Evolutionary conservation across 2,888 invertebrate genomes (phyloP), one percentile per base, ranked within the genome.

Genomic region (Hedychridium roseum): DNA sequence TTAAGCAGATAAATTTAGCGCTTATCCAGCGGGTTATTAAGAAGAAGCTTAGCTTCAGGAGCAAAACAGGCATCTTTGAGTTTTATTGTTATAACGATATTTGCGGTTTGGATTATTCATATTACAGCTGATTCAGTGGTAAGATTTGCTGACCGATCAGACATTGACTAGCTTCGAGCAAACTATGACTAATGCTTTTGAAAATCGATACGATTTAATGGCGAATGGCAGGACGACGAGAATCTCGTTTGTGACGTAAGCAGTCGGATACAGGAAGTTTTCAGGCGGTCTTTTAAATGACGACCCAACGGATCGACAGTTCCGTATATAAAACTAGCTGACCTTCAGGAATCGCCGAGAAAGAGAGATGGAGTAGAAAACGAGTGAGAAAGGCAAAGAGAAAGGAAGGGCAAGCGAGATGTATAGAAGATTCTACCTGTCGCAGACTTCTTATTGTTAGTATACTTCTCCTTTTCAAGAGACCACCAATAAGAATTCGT

Each of bases 271-370:
- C 49, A 56, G 61, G 55, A 61, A 56, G 50, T 54, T 36, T 15
- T 32, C 37, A 46, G 11, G 20, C 31, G 31, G 36, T 52, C 51
- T 47, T 54, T 50, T 44, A 49, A 53, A 54, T 58, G 32, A 53
- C 41, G 45, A 26, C 32, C 39, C 20, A 27, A 40, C 39, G 40
- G 39, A 54, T 50, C 49, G 34, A 17, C 35, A 26, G 37, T 61
- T 54, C 54, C 36, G 50, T 44, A 58, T 56, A 58, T 58, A 56
- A 55, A 61, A 56, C 58, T 34, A 42, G 54, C 11, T 30, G 56
- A 30, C 61, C 61, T 62, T 61, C 58, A 26, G 1, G 21, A 46
- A 42, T 32, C 18, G 35, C 30, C 30, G 41, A 46, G 44, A 54
- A 14, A 30, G 18, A 26, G 36, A 3, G 6, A 17, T n/a, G n/a